Evolutionary conservation across 1,140 invertebrate genomes (phyloP), one percentile per base, ranked within the genome.

Genomic region (Limonius californicus): DNA sequence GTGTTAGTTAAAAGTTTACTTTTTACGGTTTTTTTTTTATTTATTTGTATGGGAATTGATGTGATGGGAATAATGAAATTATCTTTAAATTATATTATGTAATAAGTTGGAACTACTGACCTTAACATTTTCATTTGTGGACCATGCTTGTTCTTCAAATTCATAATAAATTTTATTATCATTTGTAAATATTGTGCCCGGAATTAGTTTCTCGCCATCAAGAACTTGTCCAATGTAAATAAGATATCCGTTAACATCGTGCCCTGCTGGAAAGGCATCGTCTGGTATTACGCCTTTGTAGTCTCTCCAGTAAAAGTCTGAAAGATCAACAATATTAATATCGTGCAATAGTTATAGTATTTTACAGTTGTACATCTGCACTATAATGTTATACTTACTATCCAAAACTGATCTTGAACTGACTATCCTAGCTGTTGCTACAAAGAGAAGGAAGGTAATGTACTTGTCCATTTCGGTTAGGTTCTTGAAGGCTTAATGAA

Each of bases 171-270:
- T n/a, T 8, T 8, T n/a, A 8, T n/a, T 8, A 35, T 35, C 32
- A n/a, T 35, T 35, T 8, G 8, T 8, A 8, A 35, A 35, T 8
- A 35, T 35, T 35, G 8, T 35, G 8, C 8, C 32, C 32, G 32
- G 32, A 35, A 35, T 35, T 35, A 35, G n/a, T 35, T 35, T 35
- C 8, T 35, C 32, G 32, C 32, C n/a, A n/a, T 35, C 8, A 8
- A 35, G 21, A 15, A 55, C 54, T 55, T 55, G 54, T 20, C 54
- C 54, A 27, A 55, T 55, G 54, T 55, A 55, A 18, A 23, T 55
- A 9, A 14, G 11, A 9, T 20, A 18, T 18, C 54, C 54, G 21
- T 55, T 20, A 9, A 9, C 23, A 23, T 55, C 54, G 15, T n/a
- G 18, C 15, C 16, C 54, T 9, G 54, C 54, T 20, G 21, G 16